Evolutionary conservation across 2,888 invertebrate genomes (phyloP).

Genomic region (Balanococcus diminutus): DNA sequence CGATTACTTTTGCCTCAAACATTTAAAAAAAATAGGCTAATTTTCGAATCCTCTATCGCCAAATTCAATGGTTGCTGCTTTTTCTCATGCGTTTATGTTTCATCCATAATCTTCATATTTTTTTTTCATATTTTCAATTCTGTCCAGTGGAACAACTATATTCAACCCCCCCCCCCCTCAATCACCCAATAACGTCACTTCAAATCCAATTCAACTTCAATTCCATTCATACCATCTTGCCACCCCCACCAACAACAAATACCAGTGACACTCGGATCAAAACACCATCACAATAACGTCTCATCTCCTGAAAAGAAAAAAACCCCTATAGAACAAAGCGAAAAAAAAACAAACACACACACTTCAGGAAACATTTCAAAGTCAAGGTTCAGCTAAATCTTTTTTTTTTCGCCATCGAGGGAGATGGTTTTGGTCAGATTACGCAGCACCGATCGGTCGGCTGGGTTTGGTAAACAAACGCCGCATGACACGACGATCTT

Average conservation of each 20-base stretch:
- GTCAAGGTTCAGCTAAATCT: constrained; percentile 15
- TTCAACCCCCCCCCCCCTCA: not conserved
- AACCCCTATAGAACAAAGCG: not conserved
- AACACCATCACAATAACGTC: not conserved
- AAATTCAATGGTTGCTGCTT: too few relatives aligned
- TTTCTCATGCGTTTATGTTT: too few relatives aligned
- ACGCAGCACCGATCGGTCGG: not conserved
- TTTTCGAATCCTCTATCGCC: too few relatives aligned
- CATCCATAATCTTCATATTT: too few relatives aligned
- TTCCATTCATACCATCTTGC: too few relatives aligned
- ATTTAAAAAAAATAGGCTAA: too few relatives aligned
- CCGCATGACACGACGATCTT: not conserved
- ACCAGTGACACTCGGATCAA: not conserved
- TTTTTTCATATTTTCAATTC: too few relatives aligned
- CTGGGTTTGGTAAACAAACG: not conserved
- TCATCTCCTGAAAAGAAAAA: not conserved
- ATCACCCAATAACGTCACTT: not conserved
- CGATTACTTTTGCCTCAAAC: too few relatives aligned
- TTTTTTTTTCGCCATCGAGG: not conserved
- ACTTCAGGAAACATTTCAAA: not conserved
- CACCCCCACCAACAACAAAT: not conserved
- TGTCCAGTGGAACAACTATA: too few relatives aligned
- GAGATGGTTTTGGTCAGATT: not conserved
- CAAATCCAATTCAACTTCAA: too few relatives aligned
- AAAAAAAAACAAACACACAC: not conserved